Base-by-base conservation (phyloP, 2,113 vertebrate genomes). In the Toxotes jaculatrix region DNA sequence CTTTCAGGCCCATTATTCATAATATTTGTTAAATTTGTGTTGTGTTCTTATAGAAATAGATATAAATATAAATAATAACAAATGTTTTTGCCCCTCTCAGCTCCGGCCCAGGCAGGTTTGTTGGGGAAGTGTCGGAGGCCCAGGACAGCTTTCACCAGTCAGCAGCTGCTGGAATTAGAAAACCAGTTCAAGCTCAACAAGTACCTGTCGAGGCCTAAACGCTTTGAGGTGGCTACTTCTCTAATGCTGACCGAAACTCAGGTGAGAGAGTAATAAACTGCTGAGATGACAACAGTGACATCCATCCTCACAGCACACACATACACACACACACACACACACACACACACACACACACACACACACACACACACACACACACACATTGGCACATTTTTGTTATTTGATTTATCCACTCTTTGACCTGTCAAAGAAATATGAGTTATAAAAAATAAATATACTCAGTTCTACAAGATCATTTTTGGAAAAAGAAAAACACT, bases 121-220 rank as follows among this genome's bases (percentile, higher is more conserved):
- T 80, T 96, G 88, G 96, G 95, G 56, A 96, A 96, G 83, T 96
- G 95, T 64, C 92, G 96, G 3, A 91, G 95, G 71, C 96, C 96
- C 38, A 94, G 96, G 31, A 96, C 96, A 1, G 96, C 96, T 7
- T 96, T 96, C 89, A 96, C 95, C 86, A 96, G 96, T 68, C 96
- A 96, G 85, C 96, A 96, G 87, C 94, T 96, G 19, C 89, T 96
- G 72, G 94, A 96, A 61, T 81, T 96, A 64, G 96, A 96, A 88
- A 96, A 96, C 88, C 96, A 96, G 87, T 96, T 96, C 87, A 96
- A 96, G 74, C 90, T 96, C 68, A 96, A 96, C 94, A 96, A 96
- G 85, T 96, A 96, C 82, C 90, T 96, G 77, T 96, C 96, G 16
- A 87, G 96, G 16, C 96, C 96, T 1, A 96, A 96, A 80, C 95